Evolutionary conservation across 2,888 invertebrate genomes (phyloP).

Genomic region (Strigamia crassipes): DNA sequence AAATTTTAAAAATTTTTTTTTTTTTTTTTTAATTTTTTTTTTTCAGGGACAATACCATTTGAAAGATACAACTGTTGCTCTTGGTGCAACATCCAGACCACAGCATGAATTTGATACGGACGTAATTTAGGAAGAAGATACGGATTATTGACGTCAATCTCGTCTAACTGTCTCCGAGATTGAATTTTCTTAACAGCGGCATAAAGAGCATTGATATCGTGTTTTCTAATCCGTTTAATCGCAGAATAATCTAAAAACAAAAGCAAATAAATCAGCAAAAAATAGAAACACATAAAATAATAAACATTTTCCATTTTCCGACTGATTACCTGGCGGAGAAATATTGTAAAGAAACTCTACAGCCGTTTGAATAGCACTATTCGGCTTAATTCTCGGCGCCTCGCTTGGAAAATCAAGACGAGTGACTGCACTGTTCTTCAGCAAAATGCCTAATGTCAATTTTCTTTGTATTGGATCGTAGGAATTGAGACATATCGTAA

Average conservation of each 20-base stretch:
- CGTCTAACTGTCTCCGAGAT: constrained; percentile 45
- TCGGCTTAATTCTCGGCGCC: neutral
- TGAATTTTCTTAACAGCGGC: constrained; percentile 55
- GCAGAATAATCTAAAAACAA: neutral
- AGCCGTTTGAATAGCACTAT: neutral
- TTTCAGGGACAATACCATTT: neutral
- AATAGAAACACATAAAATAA: neutral
- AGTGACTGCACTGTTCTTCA: neutral
- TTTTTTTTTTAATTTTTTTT: no score
- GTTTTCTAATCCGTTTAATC: constrained; percentile 51
- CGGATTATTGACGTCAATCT: constrained; percentile 58
- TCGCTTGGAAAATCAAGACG: constrained; percentile 8
- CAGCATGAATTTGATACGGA: constrained; percentile 69
- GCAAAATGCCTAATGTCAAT: neutral
- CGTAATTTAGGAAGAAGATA: constrained; percentile 65
- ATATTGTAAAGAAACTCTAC: neutral
- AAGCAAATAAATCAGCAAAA: neutral
- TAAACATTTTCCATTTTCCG: neutral
- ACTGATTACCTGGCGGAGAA: neutral
- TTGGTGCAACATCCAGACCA: constrained; percentile 70
- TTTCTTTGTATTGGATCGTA: neutral
- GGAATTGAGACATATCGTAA: neutral
- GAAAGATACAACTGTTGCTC: constrained; percentile 59
- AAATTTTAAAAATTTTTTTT: neutral
- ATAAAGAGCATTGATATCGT: constrained; percentile 57